Evolutionary conservation across 2,797 vertebrate genomes (phyloP).

Genomic region (Propithecus deckenii): DNA sequence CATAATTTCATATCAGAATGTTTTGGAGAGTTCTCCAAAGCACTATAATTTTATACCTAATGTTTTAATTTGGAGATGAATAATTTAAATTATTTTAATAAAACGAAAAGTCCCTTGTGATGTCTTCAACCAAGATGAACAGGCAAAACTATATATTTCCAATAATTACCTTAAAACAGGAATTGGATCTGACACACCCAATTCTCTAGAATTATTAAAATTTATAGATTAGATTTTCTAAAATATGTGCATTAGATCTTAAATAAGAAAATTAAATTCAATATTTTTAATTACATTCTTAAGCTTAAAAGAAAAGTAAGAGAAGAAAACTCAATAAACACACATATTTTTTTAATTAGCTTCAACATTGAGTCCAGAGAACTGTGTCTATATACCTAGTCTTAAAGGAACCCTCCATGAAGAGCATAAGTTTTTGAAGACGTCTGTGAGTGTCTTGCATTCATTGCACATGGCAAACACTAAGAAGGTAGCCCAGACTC

Average conservation of each 20-base stretch:
- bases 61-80: constrained; percentile 58
- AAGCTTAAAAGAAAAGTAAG: constrained; percentile 2
- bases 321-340: neutral
- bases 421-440: neutral
- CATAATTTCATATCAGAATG: constrained; percentile 27
- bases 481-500: neutral
- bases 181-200: neutral
- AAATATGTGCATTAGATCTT: constrained; percentile 15
- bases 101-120: constrained; percentile 34
- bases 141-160: constrained; percentile 24
- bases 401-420: neutral
- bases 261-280: constrained; percentile 43
- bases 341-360: neutral
- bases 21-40: neutral
- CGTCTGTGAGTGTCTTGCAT: neutral
- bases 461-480: neutral
- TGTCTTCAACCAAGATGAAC: constrained; percentile 40
- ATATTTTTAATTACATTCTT: constrained; percentile 33
- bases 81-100: constrained; percentile 70
- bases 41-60: constrained; percentile 4
- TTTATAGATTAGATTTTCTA: constrained; percentile 35
- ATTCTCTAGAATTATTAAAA: constrained; percentile 45
- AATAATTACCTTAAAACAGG: constrained; percentile 42
- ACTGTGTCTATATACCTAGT: neutral
- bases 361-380: neutral